Base-by-base conservation (phyloP, 2,797 vertebrate genomes). In the Sebastes elongatus region DNA sequence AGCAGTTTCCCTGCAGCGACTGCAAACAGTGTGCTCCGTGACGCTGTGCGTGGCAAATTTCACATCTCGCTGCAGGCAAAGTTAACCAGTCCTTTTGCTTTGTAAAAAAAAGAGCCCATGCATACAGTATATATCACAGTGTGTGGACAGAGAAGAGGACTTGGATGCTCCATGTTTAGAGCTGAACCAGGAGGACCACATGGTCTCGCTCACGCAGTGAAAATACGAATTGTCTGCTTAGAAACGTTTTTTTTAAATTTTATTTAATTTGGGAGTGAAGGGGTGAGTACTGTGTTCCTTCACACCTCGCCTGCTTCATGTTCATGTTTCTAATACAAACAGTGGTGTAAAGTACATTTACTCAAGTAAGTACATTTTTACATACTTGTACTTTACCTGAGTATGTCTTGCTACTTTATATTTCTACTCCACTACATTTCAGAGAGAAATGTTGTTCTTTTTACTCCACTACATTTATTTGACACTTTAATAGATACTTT, bases 221-320 rank as follows among this genome's bases (percentile, higher is more conserved):
- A 30, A 30, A 30, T 30, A 30, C 28, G 28, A 30, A 30, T 30
- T 30, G 28, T 30, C 28, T 30, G 28, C 28, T 30, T 30, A 30
- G 28, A 30, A 1, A 30, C 2, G 6, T 30, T 30, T 30, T 30
- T 32, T 32, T 32, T 1, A 3, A 9, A 8, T 32, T 32, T 10
- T 3, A 32, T 33, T 10, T 33, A 10, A 33, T 10, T 10, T 33
- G 13, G 35, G 35, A 0, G 35, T 1, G 18, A 46, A 46, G 0
- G 42, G 42, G 42, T 46, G 42, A 46, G 7, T 46, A 0, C 42
- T 46, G 42, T 18, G 42, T 0, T 46, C 0, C 0, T 46, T 46
- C 42, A 46, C 38, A 42, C 38, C 38, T 35, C 11, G 4, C 35
- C 35, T 35, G 35, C 35, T 35, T 35, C 4, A 35, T 0, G 0